Evolutionary conservation across 1,140 invertebrate genomes (phyloP), one percentile per base, ranked within the genome.

Genomic region (Drosophila chauvacae): DNA sequence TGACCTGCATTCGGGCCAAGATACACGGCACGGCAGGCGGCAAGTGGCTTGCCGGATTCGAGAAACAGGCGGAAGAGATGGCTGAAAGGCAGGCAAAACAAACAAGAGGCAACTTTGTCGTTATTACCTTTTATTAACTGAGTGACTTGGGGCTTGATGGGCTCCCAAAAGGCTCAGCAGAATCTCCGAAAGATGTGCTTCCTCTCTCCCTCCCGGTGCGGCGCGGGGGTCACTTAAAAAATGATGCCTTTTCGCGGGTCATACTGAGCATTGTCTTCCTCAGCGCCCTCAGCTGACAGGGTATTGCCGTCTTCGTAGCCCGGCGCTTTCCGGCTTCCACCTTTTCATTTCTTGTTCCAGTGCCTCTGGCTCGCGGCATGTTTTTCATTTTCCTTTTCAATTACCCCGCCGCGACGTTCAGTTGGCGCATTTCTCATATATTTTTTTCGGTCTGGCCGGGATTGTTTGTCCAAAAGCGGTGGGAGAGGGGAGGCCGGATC

Each of bases 361-460:
- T 71, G 68, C 42, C 62, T 69, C 48, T 75, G 62, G 82, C 79
- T 69, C 66, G 73, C 80, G 84, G 84, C 80, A 71, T 72, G 77
- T 55, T 88, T 87, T 88, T 83, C 84, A 88, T 88, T 88, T 90
- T 84, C 85, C 66, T 87, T 88, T 88, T 88, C 84, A 88, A 88
- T 88, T 88, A 88, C 85, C 64, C 56, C 66, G 70, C 65, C 66
- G 68, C 69, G 77, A 68, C 73, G 63, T 78, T 81, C 84, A 78
- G 80, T 88, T 87, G 84, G 80, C 72, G 80, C 74, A 58, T 87
- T 90, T 88, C 84, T 87, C 84, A 88, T 88, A 72, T 66, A 56
- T 65, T 44, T 63, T 77, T 63, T 63, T 80, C 41, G 62, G 78
- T 62, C 75, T 81, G 60, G 16, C 45, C 60, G 59, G 48, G 59